phyloP scores from a whole-genome alignment of 2,888 invertebrate genomes.

The Acleris emargana region DNA sequence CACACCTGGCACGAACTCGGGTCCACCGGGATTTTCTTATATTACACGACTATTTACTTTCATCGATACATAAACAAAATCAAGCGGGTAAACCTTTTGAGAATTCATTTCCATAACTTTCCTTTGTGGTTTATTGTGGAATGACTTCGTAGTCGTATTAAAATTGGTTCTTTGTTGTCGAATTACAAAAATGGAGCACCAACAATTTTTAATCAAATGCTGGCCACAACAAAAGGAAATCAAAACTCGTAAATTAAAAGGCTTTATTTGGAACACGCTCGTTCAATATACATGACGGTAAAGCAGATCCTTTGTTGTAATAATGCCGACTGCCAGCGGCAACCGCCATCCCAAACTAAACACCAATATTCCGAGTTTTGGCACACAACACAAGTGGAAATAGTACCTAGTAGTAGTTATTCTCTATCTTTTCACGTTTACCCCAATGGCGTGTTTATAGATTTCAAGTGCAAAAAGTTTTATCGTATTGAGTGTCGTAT shows the following conservation, averaged over 20 bases:
- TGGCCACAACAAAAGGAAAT: too few relatives aligned
- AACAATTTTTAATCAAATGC: too few relatives aligned
- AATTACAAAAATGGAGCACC: too few relatives aligned
- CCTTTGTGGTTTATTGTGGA: background rate
- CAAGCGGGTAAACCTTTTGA: constrained; percentile 1
- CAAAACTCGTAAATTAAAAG: too few relatives aligned
- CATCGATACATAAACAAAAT: constrained; percentile 15
- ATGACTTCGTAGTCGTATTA: background rate
- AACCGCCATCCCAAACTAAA: background rate
- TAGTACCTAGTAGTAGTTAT: too few relatives aligned
- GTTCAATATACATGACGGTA: background rate
- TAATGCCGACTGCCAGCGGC: constrained; percentile 13
- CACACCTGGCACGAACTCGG: constrained; percentile 5
- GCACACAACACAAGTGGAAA: constrained; percentile 19
- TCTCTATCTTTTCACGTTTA: constrained; percentile 2
- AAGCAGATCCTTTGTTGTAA: constrained; percentile 1
- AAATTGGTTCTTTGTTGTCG: too few relatives aligned
- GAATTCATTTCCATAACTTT: background rate
- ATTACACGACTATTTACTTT: constrained; percentile 16
- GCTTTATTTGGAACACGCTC: too few relatives aligned
- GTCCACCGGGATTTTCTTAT: constrained; percentile 14
- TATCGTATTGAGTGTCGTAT: background rate
- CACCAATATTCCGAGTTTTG: constrained; percentile 24
- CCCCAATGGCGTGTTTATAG: constrained; percentile 2
- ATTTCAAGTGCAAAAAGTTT: background rate